These are phyloP conservation scores for Pomacea canaliculata DNA, from an alignment of 2,888 invertebrate species.

Conservation along the genomic window DNA sequence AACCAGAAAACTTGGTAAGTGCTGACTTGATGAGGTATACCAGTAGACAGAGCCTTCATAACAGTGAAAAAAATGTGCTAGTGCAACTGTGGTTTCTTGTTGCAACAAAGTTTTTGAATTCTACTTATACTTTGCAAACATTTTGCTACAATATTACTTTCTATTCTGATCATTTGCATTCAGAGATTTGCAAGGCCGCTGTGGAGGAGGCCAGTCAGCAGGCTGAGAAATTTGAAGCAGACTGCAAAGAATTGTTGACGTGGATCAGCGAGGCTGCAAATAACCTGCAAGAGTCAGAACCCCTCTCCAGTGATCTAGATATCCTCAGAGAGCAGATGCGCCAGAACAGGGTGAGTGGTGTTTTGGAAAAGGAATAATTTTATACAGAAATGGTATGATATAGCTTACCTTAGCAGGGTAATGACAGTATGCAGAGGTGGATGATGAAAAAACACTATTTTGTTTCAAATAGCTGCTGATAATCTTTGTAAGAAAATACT, in stretches of 20 bases:
- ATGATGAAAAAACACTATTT: too few relatives aligned
- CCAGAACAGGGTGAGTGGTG: constrained; percentile 78
- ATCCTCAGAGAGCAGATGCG: constrained; percentile 88
- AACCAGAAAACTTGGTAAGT: constrained; percentile 72
- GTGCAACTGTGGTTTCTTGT: neutral
- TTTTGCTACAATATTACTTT: neutral
- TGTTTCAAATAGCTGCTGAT: too few relatives aligned
- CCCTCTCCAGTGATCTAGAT: constrained; percentile 87
- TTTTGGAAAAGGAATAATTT: neutral
- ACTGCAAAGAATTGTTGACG: constrained; percentile 87
- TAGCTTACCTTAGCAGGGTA: neutral
- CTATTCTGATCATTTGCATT: neutral
- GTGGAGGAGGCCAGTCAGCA: constrained; percentile 87
- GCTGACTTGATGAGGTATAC: too few relatives aligned
- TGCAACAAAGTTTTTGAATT: constrained; percentile 1
- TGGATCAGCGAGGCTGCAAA: constrained; percentile 82
- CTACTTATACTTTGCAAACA: neutral
- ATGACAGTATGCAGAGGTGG: neutral
- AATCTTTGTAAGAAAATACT: too few relatives aligned
- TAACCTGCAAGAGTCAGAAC: constrained; percentile 48
- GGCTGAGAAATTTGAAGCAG: constrained; percentile 90
- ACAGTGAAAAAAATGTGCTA: too few relatives aligned
- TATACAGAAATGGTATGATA: neutral
- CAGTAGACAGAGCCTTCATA: too few relatives aligned
- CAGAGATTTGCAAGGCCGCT: constrained; percentile 79